Conservation (phyloP, 2,113 vertebrate genomes). For the Leptosomus discolor region DNA sequence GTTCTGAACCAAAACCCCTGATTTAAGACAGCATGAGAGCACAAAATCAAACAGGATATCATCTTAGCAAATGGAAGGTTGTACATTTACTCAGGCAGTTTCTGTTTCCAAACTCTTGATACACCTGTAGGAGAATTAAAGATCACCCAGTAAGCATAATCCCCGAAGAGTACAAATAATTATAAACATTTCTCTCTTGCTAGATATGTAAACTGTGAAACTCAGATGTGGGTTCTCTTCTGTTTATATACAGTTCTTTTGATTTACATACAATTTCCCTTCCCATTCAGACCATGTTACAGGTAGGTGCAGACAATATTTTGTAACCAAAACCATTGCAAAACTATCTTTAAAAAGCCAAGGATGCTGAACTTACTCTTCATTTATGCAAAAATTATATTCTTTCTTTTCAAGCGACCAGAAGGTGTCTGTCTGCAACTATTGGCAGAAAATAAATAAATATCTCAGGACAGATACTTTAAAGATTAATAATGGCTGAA, state of each 20-base stretch:
- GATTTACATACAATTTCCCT: not conserved
- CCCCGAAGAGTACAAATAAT: not conserved
- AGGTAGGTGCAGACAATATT: not conserved
- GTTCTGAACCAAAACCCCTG: not conserved
- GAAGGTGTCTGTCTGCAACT: not conserved
- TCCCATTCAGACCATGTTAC: not conserved
- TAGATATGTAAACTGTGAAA: not conserved
- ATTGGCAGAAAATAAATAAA: not conserved
- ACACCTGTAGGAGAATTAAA: not conserved
- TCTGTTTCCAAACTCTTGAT: not conserved
- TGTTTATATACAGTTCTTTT: not conserved
- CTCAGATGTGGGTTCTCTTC: not conserved
- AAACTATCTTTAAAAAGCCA: not conserved
- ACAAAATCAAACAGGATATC: not conserved
- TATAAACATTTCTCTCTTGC: not conserved
- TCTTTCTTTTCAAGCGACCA: not conserved
- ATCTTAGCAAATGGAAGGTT: not conserved
- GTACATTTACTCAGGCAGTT: not conserved
- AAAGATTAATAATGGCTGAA: not conserved
- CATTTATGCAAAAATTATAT: not conserved
- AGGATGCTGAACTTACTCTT: not conserved
- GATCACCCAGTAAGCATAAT: not conserved
- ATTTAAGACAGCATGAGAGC: accelerated
- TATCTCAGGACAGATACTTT: not conserved
- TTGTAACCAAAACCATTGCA: not conserved